Evolutionary conservation across 2,888 invertebrate species (phyloP).

Genomic region (Proisotoma minuta): DNA sequence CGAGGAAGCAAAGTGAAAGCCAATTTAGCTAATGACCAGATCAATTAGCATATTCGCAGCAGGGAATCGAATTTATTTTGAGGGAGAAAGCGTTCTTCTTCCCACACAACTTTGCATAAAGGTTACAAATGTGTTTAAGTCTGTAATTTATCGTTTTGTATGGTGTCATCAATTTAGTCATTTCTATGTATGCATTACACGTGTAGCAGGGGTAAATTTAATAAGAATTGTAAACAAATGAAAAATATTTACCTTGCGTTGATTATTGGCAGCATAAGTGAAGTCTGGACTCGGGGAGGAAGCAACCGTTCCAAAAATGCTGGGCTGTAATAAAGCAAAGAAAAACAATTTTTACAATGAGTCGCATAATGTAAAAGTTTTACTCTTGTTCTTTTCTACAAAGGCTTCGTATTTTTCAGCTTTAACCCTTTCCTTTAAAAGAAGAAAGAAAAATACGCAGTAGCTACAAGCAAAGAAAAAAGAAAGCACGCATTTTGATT

Average conservation of each 20-base stretch:
- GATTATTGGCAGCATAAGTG: slow-evolving; percentile 37
- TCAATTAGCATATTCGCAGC: slow-evolving; percentile 1
- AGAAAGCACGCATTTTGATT: not conserved
- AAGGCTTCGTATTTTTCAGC: not conserved
- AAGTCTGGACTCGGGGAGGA: slow-evolving; percentile 41
- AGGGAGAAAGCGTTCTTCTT: no score
- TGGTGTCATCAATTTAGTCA: not conserved
- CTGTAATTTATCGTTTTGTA: not conserved
- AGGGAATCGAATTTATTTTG: no score
- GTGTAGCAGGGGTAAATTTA: not conserved
- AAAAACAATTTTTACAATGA: slow-evolving; percentile 4
- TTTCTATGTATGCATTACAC: not conserved
- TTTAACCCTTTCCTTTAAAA: not conserved
- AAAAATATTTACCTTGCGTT: slow-evolving; percentile 37
- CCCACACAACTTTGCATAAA: no score
- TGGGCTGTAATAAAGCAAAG: slow-evolving; percentile 42
- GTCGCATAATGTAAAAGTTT: not conserved
- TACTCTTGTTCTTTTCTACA: not conserved
- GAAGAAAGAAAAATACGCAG: not conserved
- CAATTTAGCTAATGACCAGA: slow-evolving; percentile 2
- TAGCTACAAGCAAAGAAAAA: no score
- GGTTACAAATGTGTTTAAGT: not conserved
- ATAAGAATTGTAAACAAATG: not conserved
- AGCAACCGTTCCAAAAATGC: slow-evolving; percentile 45
- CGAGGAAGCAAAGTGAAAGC: no score